A percentile compares a stretch with the other conserved stretches of the same genome.
Evolutionary conservation across 2,797 vertebrate species (phyloP).

Genomic region (Rallus crepitans): DNA sequence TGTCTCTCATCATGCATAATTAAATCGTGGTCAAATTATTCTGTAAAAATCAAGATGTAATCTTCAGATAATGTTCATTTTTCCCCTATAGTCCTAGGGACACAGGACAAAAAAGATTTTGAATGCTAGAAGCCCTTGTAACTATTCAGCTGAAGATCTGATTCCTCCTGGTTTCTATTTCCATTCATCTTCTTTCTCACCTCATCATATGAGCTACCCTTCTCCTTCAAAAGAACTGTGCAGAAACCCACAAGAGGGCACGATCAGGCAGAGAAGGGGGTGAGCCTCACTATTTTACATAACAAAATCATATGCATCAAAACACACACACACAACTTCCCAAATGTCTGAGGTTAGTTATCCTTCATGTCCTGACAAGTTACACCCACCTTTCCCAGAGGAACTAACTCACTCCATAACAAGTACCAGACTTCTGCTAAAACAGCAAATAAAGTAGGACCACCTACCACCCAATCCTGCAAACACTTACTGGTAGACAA

Average conservation of each 20-base stretch:
- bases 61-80: neutral
- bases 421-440: conserved; percentile 68
- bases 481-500: conserved; percentile 52
- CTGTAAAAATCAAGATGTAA: conserved; percentile 28
- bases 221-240: conserved; percentile 61
- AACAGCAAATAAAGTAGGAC: conserved; percentile 71
- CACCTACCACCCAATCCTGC: conserved; percentile 65
- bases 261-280: conserved; percentile 57
- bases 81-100: neutral
- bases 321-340: conserved; percentile 55
- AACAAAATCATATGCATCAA: conserved; percentile 71
- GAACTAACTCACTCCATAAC: conserved; percentile 63
- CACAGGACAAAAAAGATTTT: neutral
- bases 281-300: conserved; percentile 57
- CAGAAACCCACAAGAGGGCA: conserved; percentile 71
- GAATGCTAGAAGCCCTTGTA: conserved; percentile 40
- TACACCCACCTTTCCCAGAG: conserved; percentile 75
- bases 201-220: conserved; percentile 61
- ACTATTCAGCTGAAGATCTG: conserved; percentile 54
- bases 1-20: neutral
- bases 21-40: conserved; percentile 28
- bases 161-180: conserved; percentile 60
- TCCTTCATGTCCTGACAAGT: conserved; percentile 68
- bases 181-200: conserved; percentile 62
- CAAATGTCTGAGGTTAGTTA: conserved; percentile 71